Evolutionary conservation across 1,140 invertebrate genomes (phyloP).

Genomic region (Papilio glaucus): DNA sequence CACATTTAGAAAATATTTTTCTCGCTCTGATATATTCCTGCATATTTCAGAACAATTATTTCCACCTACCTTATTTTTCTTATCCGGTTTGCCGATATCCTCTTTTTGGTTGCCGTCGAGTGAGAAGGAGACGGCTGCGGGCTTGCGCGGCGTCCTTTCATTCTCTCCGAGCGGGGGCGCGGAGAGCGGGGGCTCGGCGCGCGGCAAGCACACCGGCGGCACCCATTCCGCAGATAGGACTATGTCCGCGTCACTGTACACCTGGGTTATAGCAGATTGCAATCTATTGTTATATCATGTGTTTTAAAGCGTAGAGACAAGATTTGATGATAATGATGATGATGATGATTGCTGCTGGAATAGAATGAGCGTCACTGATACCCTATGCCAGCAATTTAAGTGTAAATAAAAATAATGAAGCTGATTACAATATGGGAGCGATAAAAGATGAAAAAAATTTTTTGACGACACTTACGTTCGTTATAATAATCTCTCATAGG

Average conservation of each 20-base stretch:
- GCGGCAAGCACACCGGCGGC: conserved; percentile 90
- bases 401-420: too few relatives aligned
- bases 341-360: too few relatives aligned
- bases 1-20: too few relatives aligned
- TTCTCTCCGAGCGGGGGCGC: conserved; percentile 76
- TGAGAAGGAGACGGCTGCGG: conserved; percentile 75
- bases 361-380: too few relatives aligned
- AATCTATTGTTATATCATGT: neutral
- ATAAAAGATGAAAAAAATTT: too few relatives aligned
- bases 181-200: conserved; percentile 83
- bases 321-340: too few relatives aligned
- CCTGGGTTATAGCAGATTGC: conserved; percentile 52
- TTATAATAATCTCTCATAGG: too few relatives aligned
- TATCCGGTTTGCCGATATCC: conserved; percentile 81
- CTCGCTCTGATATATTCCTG: too few relatives aligned
- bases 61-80: conserved; percentile 86
- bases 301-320: neutral
- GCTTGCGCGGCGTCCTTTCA: conserved; percentile 74
- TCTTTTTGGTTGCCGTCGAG: conserved; percentile 82
- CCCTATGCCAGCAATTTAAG: too few relatives aligned
- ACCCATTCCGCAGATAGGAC: conserved; percentile 93
- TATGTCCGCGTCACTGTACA: conserved; percentile 93
- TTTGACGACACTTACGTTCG: too few relatives aligned
- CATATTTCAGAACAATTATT: neutral
- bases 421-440: too few relatives aligned